phyloP scores from a whole-genome alignment of 2,888 invertebrate species.

The Macrophya annulata region DNA sequence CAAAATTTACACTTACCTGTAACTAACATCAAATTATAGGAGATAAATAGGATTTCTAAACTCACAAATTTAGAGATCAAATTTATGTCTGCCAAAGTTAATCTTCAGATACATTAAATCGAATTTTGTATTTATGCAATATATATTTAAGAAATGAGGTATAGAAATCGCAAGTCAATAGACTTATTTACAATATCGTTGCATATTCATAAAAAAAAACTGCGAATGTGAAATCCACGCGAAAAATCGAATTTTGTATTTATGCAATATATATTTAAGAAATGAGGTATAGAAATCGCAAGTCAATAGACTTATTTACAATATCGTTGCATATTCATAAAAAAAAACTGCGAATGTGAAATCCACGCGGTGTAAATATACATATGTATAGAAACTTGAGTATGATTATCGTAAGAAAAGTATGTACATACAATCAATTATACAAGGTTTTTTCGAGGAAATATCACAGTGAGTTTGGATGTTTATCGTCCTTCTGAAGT shows the following conservation, averaged over 20 bases:
- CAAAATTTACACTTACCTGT: too few species aligned
- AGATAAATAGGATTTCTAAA: too few species aligned
- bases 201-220: neutral
- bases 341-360: neutral
- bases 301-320: neutral
- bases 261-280: neutral
- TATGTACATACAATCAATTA: neutral
- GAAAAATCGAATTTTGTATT: neutral
- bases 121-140: neutral
- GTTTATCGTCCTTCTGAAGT: too few species aligned
- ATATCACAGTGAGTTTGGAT: neutral
- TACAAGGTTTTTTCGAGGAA: neutral
- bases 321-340: neutral
- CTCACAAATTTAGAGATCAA: too few species aligned
- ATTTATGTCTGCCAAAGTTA: too few species aligned
- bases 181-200: neutral
- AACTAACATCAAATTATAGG: too few species aligned
- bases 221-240: too few species aligned
- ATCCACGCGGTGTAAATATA: neutral
- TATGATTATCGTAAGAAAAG: neutral
- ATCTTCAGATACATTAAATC: too few species aligned
- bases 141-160: neutral
- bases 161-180: neutral
- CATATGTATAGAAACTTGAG: neutral
- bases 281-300: neutral